Evolutionary conservation across 2,113 vertebrate genomes (phyloP).

Genomic region (Scatophagus argus): DNA sequence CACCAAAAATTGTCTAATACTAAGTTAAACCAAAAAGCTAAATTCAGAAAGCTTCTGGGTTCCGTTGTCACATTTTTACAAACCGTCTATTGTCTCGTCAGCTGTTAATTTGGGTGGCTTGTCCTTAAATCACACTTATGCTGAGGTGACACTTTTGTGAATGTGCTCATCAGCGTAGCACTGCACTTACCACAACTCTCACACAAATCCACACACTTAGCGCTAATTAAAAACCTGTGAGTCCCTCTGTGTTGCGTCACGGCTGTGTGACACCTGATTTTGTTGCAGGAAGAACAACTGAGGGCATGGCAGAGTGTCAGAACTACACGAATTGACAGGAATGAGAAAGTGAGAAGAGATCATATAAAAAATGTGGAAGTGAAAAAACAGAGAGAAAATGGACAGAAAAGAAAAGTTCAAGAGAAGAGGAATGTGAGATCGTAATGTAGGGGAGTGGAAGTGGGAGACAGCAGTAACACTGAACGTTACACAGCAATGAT

Average conservation of each 20-base stretch:
- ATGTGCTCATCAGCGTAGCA: slow-evolving; percentile 50
- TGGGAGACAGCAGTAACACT: slow-evolving; percentile 39
- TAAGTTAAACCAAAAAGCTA: slow-evolving; percentile 34
- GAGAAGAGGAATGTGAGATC: slow-evolving; percentile 6
- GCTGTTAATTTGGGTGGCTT: slow-evolving; percentile 56
- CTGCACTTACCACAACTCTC: slow-evolving; percentile 46
- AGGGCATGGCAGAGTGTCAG: slow-evolving; percentile 16
- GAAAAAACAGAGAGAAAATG: slow-evolving; percentile 12
- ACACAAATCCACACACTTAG: slow-evolving; percentile 49
- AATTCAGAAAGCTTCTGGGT: slow-evolving; percentile 28
- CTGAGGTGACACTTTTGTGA: slow-evolving; percentile 65
- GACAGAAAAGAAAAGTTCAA: slow-evolving; percentile 3
- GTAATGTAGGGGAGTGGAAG: slow-evolving; percentile 22
- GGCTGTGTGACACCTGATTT: slow-evolving; percentile 48
- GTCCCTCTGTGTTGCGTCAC: slow-evolving; percentile 46
- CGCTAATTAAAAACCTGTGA: slow-evolving; percentile 67
- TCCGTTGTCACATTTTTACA: slow-evolving; percentile 51
- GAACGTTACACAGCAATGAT: slow-evolving; percentile 79
- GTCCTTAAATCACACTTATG: slow-evolving; percentile 62
- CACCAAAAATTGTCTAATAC: slow-evolving; percentile 30
- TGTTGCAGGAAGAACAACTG: slow-evolving; percentile 18
- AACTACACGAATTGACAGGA: slow-evolving; percentile 1
- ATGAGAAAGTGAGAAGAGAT: slow-evolving; percentile 23
- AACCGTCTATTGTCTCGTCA: slow-evolving; percentile 44
- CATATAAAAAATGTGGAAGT: slow-evolving; percentile 37